Evolutionary conservation across 1,140 invertebrate genomes (phyloP).

Genomic region (Dreissena rostriformis): DNA sequence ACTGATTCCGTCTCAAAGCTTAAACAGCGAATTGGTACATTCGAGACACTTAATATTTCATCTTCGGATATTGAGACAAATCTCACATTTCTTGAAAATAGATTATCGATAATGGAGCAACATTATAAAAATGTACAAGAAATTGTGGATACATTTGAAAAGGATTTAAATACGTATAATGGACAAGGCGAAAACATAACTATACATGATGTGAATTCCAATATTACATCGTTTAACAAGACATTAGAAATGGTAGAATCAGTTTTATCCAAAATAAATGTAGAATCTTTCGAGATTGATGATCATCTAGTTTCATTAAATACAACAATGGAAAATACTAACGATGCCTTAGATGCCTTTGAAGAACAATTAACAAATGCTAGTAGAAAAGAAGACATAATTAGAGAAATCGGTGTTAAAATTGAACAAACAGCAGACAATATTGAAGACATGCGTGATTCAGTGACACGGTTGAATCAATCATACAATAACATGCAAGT

Average conservation of each 20-base stretch:
- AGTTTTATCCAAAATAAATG: slow-evolving; percentile 30
- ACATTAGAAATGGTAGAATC: slow-evolving; percentile 31
- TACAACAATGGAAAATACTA: slow-evolving; percentile 16
- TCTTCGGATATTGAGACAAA: slow-evolving; percentile 29
- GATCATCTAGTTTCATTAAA: slow-evolving; percentile 42
- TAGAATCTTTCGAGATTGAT: slow-evolving; percentile 27
- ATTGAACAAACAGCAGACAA: background rate
- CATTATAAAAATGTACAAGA: slow-evolving; percentile 43
- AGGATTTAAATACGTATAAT: slow-evolving; percentile 19
- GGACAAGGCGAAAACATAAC: slow-evolving; percentile 43
- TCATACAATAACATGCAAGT: slow-evolving; percentile 21
- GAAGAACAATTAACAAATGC: slow-evolving; percentile 15
- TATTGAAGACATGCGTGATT: background rate
- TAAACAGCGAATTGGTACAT: slow-evolving; percentile 26
- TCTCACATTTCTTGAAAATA: slow-evolving; percentile 41
- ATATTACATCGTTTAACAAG: slow-evolving; percentile 30
- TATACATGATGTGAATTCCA: slow-evolving; percentile 28
- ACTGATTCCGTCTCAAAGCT: slow-evolving; percentile 21
- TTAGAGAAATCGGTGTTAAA: slow-evolving; percentile 9
- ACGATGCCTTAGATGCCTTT: slow-evolving; percentile 45
- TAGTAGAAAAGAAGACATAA: slow-evolving; percentile 5
- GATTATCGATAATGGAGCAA: slow-evolving; percentile 34
- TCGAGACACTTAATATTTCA: slow-evolving; percentile 37
- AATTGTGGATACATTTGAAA: slow-evolving; percentile 22
- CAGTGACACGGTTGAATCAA: slow-evolving; percentile 4